Evolutionary conservation across 2,113 vertebrate genomes (phyloP).

Genomic region (Takifugu flavidus): DNA sequence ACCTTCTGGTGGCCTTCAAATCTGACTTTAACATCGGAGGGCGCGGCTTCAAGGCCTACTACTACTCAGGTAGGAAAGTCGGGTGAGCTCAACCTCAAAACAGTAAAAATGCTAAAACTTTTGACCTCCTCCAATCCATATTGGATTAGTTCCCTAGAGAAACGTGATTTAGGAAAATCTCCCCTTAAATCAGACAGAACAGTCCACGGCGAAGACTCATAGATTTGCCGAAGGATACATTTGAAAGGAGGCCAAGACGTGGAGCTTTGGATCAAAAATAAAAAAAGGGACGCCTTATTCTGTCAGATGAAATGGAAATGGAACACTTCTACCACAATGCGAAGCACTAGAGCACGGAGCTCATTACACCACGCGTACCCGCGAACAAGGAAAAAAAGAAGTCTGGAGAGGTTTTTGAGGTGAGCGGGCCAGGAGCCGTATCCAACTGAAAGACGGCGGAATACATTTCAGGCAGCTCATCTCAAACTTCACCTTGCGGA

Average conservation of each 20-base stretch:
- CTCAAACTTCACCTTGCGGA: not conserved
- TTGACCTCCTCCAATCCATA: too few relatives aligned
- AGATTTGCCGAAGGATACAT: not conserved
- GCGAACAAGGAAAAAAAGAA: not conserved
- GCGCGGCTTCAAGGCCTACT: constrained; percentile 91
- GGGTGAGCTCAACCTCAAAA: too few relatives aligned
- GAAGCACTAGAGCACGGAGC: too few relatives aligned
- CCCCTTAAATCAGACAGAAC: not conserved
- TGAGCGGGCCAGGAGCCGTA: not conserved
- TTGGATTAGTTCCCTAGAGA: too few relatives aligned
- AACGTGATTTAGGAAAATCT: not conserved
- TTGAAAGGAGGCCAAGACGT: constrained; percentile 8
- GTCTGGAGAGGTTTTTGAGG: constrained; percentile 1
- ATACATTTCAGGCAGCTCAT: not conserved
- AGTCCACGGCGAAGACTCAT: not conserved
- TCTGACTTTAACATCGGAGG: constrained; percentile 96
- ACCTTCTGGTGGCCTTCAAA: constrained; percentile 90
- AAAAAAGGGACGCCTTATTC: not conserved
- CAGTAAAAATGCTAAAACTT: too few relatives aligned
- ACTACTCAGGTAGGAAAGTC: constrained; percentile 83
- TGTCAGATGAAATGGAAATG: constrained; percentile 22
- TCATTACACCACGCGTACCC: not conserved
- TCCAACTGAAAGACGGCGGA: constrained; percentile 1
- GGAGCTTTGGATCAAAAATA: constrained; percentile 2
- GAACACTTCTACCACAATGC: constrained; percentile 6